Percentiles rank a stretch among this genome's conserved stretches.
phyloP scores from a whole-genome alignment of 2,888 invertebrate species.

The Clanis bilineata region DNA sequence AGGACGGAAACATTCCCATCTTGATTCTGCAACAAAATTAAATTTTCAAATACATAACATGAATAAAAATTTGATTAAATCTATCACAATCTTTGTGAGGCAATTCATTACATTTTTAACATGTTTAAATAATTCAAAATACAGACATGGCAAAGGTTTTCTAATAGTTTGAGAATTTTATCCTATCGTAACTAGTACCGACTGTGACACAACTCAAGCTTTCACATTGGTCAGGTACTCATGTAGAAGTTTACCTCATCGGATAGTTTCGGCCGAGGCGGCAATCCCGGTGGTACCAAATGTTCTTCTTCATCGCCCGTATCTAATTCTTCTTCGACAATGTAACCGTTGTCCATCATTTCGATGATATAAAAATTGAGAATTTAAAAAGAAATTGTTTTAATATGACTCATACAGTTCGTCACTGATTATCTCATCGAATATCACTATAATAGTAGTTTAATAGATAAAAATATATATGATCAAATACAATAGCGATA shows the following conservation, averaged over 20 bases:
- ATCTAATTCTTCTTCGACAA: background rate
- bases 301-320: background rate
- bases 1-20: slow-evolving; percentile 43
- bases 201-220: too few species aligned
- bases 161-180: too few species aligned
- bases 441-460: background rate
- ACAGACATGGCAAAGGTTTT: too few species aligned
- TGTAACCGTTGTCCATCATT: background rate
- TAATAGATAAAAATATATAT: background rate
- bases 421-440: background rate
- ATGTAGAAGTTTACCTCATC: background rate
- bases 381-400: background rate
- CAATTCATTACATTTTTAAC: too few species aligned
- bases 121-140: too few species aligned
- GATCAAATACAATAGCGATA: background rate
- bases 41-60: background rate
- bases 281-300: background rate
- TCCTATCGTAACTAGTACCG: too few species aligned
- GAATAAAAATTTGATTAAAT: too few species aligned
- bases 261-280: background rate
- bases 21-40: slow-evolving; percentile 38
- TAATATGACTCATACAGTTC: background rate
- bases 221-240: too few species aligned
- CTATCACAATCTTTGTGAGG: too few species aligned
- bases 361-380: background rate